Percentiles rank a stretch among this genome's conserved stretches.
These are phyloP conservation scores for Drosophila bocki DNA, from an alignment of 1,140 invertebrate species.

Conservation along the genomic window DNA sequence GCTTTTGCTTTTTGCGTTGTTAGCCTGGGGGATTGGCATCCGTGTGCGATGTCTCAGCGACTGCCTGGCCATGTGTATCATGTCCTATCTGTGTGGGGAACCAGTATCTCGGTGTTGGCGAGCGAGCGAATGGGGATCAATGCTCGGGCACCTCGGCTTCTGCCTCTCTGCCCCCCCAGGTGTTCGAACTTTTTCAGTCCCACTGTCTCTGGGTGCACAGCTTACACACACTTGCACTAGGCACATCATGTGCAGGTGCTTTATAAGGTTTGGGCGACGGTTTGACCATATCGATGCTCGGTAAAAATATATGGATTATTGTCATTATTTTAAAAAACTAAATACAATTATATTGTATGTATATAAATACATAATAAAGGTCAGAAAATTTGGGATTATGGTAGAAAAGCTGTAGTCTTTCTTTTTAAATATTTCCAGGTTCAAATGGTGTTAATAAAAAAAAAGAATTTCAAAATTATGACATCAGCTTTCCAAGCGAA, in stretches of 20 bases:
- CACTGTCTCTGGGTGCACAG: neutral
- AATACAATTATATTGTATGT: neutral
- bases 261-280: constrained; percentile 3
- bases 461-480: neutral
- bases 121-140: constrained; percentile 52
- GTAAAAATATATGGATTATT: neutral
- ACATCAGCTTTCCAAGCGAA: neutral
- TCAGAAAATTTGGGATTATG: no score
- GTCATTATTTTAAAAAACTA: no score
- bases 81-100: constrained; percentile 25
- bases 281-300: constrained; percentile 12
- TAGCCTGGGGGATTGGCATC: constrained; percentile 41
- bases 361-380: neutral
- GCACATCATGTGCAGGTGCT: constrained; percentile 16
- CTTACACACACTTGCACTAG: constrained; percentile 1
- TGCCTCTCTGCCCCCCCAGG: constrained; percentile 34
- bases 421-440: no score
- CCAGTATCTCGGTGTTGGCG: constrained; percentile 7
- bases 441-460: neutral
- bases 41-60: constrained; percentile 26
- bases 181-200: constrained; percentile 73
- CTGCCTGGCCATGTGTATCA: constrained; percentile 16
- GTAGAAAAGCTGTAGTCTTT: no score
- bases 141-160: constrained; percentile 62
- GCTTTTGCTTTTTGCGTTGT: constrained; percentile 3